Evolutionary conservation across 2,797 vertebrate species (phyloP), one percentile per base, ranked within the genome.

Genomic region (Phataginus tetradactyla): DNA sequence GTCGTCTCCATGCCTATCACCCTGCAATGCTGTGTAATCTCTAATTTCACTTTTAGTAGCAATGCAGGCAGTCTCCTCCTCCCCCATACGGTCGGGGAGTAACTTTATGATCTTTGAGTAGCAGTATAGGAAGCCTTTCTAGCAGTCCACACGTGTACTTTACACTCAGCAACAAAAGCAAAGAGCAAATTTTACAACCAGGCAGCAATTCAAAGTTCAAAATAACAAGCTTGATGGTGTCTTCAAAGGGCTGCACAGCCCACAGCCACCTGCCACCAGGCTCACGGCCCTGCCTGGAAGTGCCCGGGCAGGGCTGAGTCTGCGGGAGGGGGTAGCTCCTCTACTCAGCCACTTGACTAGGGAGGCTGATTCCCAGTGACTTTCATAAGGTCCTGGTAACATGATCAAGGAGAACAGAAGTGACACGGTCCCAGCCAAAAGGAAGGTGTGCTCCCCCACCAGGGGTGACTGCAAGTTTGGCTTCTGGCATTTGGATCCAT

Each of bases 221-320:
- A 51, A n/a, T 1, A 57, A 27, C 1, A 1, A 34, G 57, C 8
- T 3, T 42, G 74, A 37, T 17, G 6, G 7, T n/a, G 29, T 81
- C 45, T 53, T 55, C 51, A 21, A 32, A 29, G 51, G 61, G 7
- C 27, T 4, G 11, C 14, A 4, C 9, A 5, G 8, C 10, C 18
- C 29, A 2, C 4, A 2, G 5, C 37, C 29, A 5, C 51, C 87
- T 1, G 11, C 1, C 77, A 37, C 11, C n/a, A 1, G 3, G 59
- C 13, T 23, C 53, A 8, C 2, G 0, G 64, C 25, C 13, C 49
- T 39, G 4, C 49, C 49, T 12, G 83, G 61, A 17, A 21, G 27
- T 23, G 29, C 3, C 0, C 0, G 42, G 2, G 29, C 4, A 0
- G 21, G 5, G 25, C 2, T 10, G 51, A 49, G 37, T 45, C 45